A percentile compares a stretch with the other conserved stretches of the same genome.
Conservation (phyloP, 2,797 vertebrate genomes). For the Aeoliscus strigatus region DNA sequence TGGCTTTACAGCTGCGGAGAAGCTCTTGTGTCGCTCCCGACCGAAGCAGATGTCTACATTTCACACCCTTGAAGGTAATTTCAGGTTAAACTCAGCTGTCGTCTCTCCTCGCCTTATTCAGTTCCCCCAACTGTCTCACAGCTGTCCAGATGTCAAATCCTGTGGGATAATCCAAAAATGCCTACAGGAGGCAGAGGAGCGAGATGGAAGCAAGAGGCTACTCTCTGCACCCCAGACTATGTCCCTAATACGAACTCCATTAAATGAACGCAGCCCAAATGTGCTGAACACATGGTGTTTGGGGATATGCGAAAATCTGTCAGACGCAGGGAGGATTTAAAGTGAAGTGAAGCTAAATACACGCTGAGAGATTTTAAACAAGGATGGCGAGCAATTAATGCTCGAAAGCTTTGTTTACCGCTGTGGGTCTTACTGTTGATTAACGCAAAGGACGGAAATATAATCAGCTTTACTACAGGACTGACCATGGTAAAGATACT, state of each 20-base stretch:
- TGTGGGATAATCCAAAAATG: slow-evolving; percentile 43
- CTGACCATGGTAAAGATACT: slow-evolving; percentile 29
- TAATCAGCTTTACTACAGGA: slow-evolving; percentile 67
- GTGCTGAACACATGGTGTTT: slow-evolving; percentile 34
- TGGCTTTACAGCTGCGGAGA: slow-evolving; percentile 6
- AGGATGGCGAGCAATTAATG: slow-evolving; percentile 37
- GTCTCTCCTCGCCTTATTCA: not conserved
- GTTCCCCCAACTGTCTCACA: slow-evolving; percentile 8
- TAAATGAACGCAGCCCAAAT: slow-evolving; percentile 44
- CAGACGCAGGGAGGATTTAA: slow-evolving; percentile 28
- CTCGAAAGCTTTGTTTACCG: slow-evolving; percentile 51
- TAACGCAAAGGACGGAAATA: slow-evolving; percentile 49
- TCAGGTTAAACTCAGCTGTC: slow-evolving; percentile 24
- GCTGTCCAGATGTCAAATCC: slow-evolving; percentile 48
- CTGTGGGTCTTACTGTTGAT: slow-evolving; percentile 29
- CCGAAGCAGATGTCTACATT: slow-evolving; percentile 15
- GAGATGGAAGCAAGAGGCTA: slow-evolving; percentile 17
- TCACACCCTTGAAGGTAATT: slow-evolving; percentile 21
- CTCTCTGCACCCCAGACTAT: slow-evolving; percentile 16
- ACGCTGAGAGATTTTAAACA: slow-evolving; percentile 22
- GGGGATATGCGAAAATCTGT: slow-evolving; percentile 35
- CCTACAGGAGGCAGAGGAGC: slow-evolving; percentile 11
- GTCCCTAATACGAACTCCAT: slow-evolving; percentile 43
- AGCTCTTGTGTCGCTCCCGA: slow-evolving; percentile 3
- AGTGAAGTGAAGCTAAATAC: slow-evolving; percentile 18